Conservation (phyloP, 64 coral and sea anemone genomes). For the Acropora yongei region DNA sequence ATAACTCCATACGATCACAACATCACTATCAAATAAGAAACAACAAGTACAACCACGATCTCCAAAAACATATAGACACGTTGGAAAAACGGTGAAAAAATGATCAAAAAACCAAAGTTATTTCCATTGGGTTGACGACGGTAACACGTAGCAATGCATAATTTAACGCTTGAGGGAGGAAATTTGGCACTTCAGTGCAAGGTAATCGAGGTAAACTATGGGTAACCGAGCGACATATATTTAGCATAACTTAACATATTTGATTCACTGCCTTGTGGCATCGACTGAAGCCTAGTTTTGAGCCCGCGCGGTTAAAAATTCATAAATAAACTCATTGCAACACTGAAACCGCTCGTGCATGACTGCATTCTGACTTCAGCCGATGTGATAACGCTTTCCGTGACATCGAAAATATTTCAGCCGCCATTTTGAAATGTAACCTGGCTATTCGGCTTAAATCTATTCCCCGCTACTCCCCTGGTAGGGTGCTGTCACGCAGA, state of each 20-base stretch:
- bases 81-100: not conserved
- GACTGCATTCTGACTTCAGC: too few species aligned
- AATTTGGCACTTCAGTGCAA: not conserved
- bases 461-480: too few species aligned
- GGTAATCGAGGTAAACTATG: not conserved
- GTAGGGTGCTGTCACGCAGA: too few species aligned
- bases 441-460: not conserved
- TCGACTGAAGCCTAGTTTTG: too few species aligned
- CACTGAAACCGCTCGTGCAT: too few species aligned
- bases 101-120: not conserved
- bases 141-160: constrained; percentile 8
- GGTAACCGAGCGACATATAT: too few species aligned
- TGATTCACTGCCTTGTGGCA: not conserved
- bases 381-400: too few species aligned
- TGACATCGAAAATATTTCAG: not conserved
- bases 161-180: constrained; percentile 1
- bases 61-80: not conserved
- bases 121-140: not conserved
- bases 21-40: not conserved
- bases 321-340: too few species aligned
- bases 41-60: not conserved
- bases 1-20: not conserved
- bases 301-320: too few species aligned
- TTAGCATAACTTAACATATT: constrained; percentile 7
- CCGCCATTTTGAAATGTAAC: constrained; percentile 26